Conservation (phyloP, 2,888 invertebrate species). For the Cetonia aurata region DNA sequence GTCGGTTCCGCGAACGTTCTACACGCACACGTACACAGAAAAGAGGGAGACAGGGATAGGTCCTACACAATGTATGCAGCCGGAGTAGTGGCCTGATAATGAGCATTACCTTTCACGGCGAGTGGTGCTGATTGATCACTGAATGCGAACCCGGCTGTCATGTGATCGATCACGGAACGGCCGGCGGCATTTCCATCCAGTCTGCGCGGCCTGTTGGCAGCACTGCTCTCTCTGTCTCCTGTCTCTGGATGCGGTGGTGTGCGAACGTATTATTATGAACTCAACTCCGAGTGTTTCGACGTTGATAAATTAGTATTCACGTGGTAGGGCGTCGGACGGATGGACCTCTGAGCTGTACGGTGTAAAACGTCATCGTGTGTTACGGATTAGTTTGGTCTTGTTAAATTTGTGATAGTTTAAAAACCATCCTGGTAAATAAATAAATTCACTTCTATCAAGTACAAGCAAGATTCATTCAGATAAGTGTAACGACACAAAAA, state of each 20-base stretch:
- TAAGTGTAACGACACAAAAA: too few relatives aligned
- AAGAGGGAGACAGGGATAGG: neutral
- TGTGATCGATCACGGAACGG: constrained; percentile 61
- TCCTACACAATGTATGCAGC: constrained; percentile 52
- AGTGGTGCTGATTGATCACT: constrained; percentile 59
- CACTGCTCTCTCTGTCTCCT: too few relatives aligned
- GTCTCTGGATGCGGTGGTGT: too few relatives aligned
- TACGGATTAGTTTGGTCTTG: constrained; percentile 17
- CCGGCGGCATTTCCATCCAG: constrained; percentile 53
- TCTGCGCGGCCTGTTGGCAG: too few relatives aligned
- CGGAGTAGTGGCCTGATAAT: constrained; percentile 55
- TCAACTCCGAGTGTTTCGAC: constrained; percentile 55
- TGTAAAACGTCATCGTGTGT: constrained; percentile 9
- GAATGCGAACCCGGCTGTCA: constrained; percentile 59
- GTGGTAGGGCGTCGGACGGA: constrained; percentile 45
- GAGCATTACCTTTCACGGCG: constrained; percentile 53
- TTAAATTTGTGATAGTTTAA: neutral
- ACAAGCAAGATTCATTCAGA: too few relatives aligned
- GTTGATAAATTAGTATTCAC: constrained; percentile 59
- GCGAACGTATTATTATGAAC: constrained; percentile 56
- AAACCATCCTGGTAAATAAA: too few relatives aligned
- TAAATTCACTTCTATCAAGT: too few relatives aligned
- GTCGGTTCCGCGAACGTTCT: too few relatives aligned
- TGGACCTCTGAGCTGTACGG: constrained; percentile 3
- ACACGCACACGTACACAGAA: too few relatives aligned